Evolutionary conservation across 2,797 vertebrate species (phyloP), one percentile per base, ranked within the genome.

Genomic region (Diceros bicornis): DNA sequence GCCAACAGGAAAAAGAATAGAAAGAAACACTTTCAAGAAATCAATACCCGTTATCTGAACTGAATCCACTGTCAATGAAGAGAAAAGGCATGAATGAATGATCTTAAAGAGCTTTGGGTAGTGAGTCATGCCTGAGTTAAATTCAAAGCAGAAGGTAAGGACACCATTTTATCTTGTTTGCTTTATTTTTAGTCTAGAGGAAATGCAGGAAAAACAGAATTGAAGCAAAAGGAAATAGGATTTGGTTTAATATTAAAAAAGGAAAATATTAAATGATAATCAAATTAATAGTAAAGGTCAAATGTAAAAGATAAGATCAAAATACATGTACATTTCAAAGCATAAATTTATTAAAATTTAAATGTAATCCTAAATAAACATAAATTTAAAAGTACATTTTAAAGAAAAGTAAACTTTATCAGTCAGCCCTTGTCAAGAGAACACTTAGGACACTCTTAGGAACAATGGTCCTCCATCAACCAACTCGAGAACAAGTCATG

Each of bases 31-130:
- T 97, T 97, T 96, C 96, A 82, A 57, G 96, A 98, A 97, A 97
- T 97, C 97, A 94, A 97, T 94, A 96, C 85, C 79, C 91, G 96
- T 90, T 95, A 98, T 92, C 94, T 97, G 94, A 98, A 92, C 96
- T 88, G 47, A 37, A 81, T 69, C 61, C 29, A 79, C 87, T 59
- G 82, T 81, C 97, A 94, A 72, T 77, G 75, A 85, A 91, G 68
- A 95, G 93, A 96, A 96, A 96, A 95, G 66, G 75, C 55, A 95
- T 87, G 71, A 95, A 95, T 93, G 94, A 94, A 91, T 77, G 87
- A 91, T 96, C 47, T 52, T 91, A 84, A 87, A 71, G 91, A 83
- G 90, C 66, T 82, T 44, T 12, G 0, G 66, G 18, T 17, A 74
- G 83, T 85, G 95, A 96, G 88, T 97, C 96, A 90, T 11, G 37